Evolutionary conservation across 1,140 invertebrate genomes (phyloP).

Genomic region (Drosophila parabipectinata): DNA sequence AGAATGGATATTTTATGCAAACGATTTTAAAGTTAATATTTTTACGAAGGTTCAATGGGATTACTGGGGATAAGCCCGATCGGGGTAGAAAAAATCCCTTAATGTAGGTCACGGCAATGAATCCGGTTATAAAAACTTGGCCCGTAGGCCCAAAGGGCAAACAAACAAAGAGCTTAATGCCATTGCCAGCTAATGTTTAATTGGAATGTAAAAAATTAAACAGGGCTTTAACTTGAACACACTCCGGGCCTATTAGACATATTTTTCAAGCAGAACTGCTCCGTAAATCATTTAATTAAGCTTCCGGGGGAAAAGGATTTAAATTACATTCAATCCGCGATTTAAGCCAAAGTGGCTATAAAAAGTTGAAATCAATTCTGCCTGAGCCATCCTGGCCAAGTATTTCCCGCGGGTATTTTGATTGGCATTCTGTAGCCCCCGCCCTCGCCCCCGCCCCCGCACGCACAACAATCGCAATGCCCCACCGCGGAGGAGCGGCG

Average conservation of each 20-base stretch:
- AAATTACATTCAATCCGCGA: conserved; percentile 12
- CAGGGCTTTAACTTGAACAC: neutral
- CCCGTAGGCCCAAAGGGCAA: neutral
- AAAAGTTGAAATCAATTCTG: conserved; percentile 73
- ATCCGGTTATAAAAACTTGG: neutral
- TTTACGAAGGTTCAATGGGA: conserved; percentile 46
- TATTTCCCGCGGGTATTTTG: conserved; percentile 77
- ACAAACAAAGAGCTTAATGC: conserved; percentile 30
- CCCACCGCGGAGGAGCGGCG: conserved; percentile 48
- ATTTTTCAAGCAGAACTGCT: too few relatives aligned
- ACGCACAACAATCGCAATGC: conserved; percentile 73
- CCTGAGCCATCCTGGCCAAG: conserved; percentile 65
- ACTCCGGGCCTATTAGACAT: too few relatives aligned
- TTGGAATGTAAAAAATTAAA: conserved; percentile 23
- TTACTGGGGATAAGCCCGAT: conserved; percentile 34
- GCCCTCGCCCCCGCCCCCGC: conserved; percentile 29
- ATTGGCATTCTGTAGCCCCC: conserved; percentile 65
- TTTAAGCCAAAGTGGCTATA: conserved; percentile 39
- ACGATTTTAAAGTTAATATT: conserved; percentile 56
- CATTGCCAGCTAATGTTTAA: conserved; percentile 29
- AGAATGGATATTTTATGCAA: conserved; percentile 56
- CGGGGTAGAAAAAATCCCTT: conserved; percentile 7
- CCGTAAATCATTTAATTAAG: too few relatives aligned
- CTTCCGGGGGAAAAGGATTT: neutral
- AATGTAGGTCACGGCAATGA: conserved; percentile 27